Conservation (phyloP, 2,888 invertebrate species). For the Disparrhopalites patrizii region DNA sequence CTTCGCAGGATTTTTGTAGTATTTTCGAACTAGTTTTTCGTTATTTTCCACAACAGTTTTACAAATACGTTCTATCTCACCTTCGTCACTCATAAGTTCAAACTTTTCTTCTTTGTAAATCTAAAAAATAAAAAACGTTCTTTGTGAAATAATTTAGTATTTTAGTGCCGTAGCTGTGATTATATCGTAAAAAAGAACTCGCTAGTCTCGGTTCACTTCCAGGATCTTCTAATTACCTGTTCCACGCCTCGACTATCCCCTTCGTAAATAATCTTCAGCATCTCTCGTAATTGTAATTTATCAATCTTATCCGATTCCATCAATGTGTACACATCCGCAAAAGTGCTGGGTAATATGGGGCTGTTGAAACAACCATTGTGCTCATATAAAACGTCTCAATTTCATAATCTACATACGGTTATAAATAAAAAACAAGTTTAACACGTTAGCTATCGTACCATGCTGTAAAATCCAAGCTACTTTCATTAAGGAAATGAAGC, state of each 20-base stretch:
- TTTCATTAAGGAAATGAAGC: constrained; percentile 64
- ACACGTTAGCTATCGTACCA: too few relatives aligned
- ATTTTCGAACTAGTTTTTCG: constrained; percentile 59
- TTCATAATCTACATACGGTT: neutral
- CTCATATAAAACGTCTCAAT: constrained; percentile 27
- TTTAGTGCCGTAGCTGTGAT: constrained; percentile 49
- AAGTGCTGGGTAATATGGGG: constrained; percentile 55
- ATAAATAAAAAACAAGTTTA: constrained; percentile 16
- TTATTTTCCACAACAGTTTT: constrained; percentile 61
- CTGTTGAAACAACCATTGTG: constrained; percentile 50
- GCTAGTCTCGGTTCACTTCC: too few relatives aligned
- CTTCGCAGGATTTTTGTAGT: constrained; percentile 29
- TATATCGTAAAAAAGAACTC: constrained; percentile 32
- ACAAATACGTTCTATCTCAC: constrained; percentile 61
- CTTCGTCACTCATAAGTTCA: constrained; percentile 61
- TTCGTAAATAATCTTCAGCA: constrained; percentile 5
- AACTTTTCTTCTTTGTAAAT: constrained; percentile 64
- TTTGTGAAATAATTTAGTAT: too few relatives aligned
- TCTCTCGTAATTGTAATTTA: constrained; percentile 42
- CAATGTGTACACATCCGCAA: constrained; percentile 63
- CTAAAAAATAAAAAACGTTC: constrained; percentile 42
- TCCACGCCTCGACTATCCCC: constrained; percentile 52
- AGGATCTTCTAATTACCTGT: constrained; percentile 53
- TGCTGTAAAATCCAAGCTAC: constrained; percentile 58
- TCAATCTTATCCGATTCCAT: constrained; percentile 62